Conservation (phyloP, 2,888 invertebrate species). For the Mythimna pallens region DNA sequence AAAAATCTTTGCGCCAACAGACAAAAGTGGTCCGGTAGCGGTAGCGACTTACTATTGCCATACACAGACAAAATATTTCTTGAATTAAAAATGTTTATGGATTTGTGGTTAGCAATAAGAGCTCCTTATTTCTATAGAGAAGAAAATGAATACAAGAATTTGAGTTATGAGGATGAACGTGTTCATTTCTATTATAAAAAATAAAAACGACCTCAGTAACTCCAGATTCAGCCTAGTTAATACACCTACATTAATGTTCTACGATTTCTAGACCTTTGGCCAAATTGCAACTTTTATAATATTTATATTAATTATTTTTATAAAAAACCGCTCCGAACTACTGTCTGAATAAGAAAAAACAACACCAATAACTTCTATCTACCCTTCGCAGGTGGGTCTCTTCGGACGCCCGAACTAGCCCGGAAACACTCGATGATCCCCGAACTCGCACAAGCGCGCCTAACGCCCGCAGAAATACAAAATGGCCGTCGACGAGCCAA, state of each 20-base stretch:
- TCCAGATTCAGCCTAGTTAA: too few relatives aligned
- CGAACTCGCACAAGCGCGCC: slow-evolving; percentile 73
- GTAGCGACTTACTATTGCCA: slow-evolving; percentile 3
- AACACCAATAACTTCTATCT: slow-evolving; percentile 3
- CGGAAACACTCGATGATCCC: slow-evolving; percentile 82
- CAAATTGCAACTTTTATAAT: too few relatives aligned
- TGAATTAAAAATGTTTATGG: too few relatives aligned
- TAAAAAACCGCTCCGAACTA: slow-evolving; percentile 10
- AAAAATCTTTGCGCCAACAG: not conserved
- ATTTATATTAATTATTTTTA: not conserved
- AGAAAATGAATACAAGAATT: too few relatives aligned
- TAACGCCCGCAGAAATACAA: slow-evolving; percentile 69
- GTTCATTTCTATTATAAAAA: too few relatives aligned
- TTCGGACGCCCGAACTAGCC: slow-evolving; percentile 77
- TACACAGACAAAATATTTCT: not conserved
- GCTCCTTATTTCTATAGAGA: too few relatives aligned
- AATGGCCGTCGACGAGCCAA: slow-evolving; percentile 83
- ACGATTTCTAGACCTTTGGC: too few relatives aligned
- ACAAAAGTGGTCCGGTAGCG: slow-evolving; percentile 9
- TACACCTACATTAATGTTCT: too few relatives aligned
- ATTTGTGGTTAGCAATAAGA: too few relatives aligned
- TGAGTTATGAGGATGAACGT: too few relatives aligned
- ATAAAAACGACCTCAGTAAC: too few relatives aligned
- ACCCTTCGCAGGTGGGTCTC: slow-evolving; percentile 74
- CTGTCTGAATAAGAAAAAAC: not conserved